Evolutionary conservation across 2,113 vertebrate genomes (phyloP).

Genomic region (Condylura cristata): DNA sequence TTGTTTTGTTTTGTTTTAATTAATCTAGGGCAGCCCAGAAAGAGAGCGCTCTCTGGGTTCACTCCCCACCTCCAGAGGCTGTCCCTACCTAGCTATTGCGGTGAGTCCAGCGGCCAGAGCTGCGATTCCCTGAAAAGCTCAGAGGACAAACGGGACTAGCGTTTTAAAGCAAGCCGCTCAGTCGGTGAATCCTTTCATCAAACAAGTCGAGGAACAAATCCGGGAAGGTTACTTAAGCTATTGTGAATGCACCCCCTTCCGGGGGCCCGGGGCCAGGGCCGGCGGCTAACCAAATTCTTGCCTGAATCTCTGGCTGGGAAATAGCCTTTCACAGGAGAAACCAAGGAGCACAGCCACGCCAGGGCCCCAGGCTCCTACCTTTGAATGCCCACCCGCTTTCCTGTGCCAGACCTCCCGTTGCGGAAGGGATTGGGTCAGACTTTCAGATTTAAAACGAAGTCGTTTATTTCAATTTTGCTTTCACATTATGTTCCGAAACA

Average conservation of each 20-base stretch:
- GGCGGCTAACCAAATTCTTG: constrained; percentile 86
- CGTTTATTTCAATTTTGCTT: constrained; percentile 84
- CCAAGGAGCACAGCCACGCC: not conserved
- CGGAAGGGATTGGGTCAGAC: constrained; percentile 28
- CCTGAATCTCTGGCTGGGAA: constrained; percentile 54
- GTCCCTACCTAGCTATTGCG: not conserved
- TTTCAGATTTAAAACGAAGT: constrained; percentile 74
- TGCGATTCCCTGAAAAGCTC: accelerated
- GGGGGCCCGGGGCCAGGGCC: constrained; percentile 78
- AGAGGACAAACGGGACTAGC: accelerated
- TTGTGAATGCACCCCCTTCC: constrained; percentile 82
- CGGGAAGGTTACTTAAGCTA: constrained; percentile 84
- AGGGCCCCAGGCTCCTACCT: not conserved
- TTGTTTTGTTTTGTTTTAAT: not conserved
- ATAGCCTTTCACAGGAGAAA: not conserved
- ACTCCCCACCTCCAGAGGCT: accelerated
- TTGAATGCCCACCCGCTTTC: not conserved
- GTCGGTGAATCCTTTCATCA: constrained; percentile 56
- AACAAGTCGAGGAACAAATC: constrained; percentile 79
- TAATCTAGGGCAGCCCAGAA: not conserved
- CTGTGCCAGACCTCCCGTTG: not conserved
- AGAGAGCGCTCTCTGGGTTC: accelerated
- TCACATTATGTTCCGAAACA: constrained; percentile 84
- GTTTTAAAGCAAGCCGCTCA: not conserved
- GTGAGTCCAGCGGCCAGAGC: accelerated